Evolutionary conservation across 2,797 vertebrate species (phyloP).

Genomic region (Cyclopterus lumpus): DNA sequence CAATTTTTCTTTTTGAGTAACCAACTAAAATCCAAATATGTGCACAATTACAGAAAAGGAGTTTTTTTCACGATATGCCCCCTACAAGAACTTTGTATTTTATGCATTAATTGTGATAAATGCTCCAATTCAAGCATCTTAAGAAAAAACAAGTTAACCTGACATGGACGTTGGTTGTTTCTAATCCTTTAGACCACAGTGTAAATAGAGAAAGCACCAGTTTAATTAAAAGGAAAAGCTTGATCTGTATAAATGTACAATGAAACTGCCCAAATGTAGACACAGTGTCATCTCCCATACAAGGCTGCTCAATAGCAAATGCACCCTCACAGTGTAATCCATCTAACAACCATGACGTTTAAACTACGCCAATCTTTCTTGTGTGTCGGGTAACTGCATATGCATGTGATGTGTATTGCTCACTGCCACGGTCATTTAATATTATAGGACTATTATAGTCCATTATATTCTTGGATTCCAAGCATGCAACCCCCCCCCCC

Average conservation of each 20-base stretch:
- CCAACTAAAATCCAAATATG: neutral
- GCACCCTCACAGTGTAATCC: neutral
- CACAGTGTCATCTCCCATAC: neutral
- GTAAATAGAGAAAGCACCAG: slow-evolving; percentile 62
- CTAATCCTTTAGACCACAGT: slow-evolving; percentile 34
- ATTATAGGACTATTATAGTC: slow-evolving; percentile 87
- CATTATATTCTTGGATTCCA: slow-evolving; percentile 89
- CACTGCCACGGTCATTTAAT: slow-evolving; percentile 24
- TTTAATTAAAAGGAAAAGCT: slow-evolving; percentile 33
- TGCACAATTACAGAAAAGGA: neutral
- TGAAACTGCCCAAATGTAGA: slow-evolving; percentile 4
- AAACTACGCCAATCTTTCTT: neutral
- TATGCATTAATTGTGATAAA: slow-evolving; percentile 8
- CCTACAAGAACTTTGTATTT: slow-evolving; percentile 2
- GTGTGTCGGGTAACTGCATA: neutral
- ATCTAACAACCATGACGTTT: neutral
- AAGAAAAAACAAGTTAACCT: slow-evolving; percentile 8
- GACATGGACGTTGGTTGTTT: neutral
- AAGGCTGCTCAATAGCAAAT: slow-evolving; percentile 1
- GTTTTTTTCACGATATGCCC: neutral
- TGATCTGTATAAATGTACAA: slow-evolving; percentile 45
- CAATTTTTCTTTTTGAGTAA: neutral
- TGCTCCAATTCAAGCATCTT: slow-evolving; percentile 1
- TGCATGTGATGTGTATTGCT: slow-evolving; percentile 8
- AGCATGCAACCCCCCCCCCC: slow-evolving; percentile 62